Conservation (phyloP, 1,140 invertebrate genomes). For the honey bee (Apis mellifera) region DNA sequence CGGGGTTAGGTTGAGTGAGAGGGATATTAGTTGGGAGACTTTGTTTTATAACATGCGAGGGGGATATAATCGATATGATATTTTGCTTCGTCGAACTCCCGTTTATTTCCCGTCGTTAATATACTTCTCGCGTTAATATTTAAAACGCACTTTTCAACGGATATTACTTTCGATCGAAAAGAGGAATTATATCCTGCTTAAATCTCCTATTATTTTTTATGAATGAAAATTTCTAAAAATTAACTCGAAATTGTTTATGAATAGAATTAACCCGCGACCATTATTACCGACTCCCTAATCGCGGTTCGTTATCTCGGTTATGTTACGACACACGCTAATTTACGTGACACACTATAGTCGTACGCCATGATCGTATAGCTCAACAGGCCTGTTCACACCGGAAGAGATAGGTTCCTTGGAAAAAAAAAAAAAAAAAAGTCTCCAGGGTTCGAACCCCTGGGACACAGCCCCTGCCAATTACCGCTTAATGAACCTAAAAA, state of each 20-base stretch:
- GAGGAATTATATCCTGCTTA: too few species aligned
- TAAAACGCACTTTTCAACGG: too few species aligned
- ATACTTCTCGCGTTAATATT: not conserved
- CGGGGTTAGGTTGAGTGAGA: not conserved
- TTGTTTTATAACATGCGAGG: not conserved
- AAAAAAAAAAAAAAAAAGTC: not conserved
- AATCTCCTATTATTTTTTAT: not conserved
- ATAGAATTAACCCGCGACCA: not conserved
- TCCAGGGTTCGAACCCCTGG: not conserved
- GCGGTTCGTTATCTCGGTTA: not conserved
- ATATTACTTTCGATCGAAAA: too few species aligned
- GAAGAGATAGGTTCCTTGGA: not conserved
- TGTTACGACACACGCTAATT: not conserved
- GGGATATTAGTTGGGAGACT: not conserved
- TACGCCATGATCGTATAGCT: not conserved
- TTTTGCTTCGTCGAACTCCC: not conserved
- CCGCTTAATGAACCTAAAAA: slow-evolving; percentile 30
- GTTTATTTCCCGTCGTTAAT: not conserved
- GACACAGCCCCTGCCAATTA: slow-evolving; percentile 14
- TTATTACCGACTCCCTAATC: too few species aligned
- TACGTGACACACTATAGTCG: not conserved
- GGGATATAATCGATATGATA: not conserved
- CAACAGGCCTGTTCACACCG: not conserved
- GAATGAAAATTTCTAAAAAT: not conserved
- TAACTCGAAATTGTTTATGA: too few species aligned